These are phyloP conservation scores for Thripadectes ignobilis DNA, from an alignment of 2,797 vertebrate genomes.

Conservation along the genomic window DNA sequence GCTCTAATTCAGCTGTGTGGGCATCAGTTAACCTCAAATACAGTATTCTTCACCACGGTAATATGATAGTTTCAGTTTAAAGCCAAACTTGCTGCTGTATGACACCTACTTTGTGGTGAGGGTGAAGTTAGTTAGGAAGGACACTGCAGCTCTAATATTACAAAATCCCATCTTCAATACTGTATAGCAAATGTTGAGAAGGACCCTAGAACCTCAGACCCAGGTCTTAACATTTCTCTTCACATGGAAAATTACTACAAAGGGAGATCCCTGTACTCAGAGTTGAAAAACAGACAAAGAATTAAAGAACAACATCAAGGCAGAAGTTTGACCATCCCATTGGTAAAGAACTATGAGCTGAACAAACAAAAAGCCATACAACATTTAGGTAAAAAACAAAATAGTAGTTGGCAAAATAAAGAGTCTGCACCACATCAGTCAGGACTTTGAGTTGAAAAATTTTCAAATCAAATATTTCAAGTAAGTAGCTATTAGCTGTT, in stretches of 20 bases:
- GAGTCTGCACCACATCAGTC: background rate
- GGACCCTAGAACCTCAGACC: background rate
- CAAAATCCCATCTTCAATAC: background rate
- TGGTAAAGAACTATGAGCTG: background rate
- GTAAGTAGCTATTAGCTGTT: background rate
- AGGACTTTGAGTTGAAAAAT: background rate
- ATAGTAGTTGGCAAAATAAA: background rate
- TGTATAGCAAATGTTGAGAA: background rate
- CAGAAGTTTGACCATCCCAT: background rate
- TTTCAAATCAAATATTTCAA: background rate
- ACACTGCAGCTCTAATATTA: background rate
- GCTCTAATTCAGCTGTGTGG: background rate
- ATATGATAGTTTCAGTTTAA: background rate
- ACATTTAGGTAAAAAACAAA: background rate
- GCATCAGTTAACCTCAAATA: background rate
- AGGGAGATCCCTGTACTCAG: background rate
- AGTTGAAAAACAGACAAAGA: background rate
- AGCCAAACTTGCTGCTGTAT: background rate
- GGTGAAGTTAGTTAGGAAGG: background rate
- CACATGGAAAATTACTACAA: background rate
- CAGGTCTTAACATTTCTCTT: background rate
- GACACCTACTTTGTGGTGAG: background rate
- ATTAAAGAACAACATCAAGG: background rate
- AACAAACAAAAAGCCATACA: background rate
- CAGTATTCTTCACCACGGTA: background rate